These are phyloP conservation scores for Drosophila simulans DNA, from an alignment of 1,140 invertebrate species.

Conservation along the genomic window DNA sequence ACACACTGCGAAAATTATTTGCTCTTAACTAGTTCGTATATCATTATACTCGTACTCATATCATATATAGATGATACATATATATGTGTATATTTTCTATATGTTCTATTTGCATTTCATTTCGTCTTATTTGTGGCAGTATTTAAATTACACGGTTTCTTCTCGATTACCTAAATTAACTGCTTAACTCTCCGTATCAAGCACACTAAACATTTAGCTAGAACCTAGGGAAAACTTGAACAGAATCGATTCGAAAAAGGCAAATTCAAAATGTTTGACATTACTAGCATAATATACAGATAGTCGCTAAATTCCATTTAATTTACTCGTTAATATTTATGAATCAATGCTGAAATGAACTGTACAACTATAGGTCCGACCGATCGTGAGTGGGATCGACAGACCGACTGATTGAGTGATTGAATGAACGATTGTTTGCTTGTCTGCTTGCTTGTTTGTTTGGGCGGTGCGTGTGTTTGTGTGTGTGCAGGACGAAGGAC, in stretches of 20 bases:
- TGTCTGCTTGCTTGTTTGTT: constrained; percentile 25
- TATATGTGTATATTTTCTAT: constrained; percentile 41
- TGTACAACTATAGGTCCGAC: constrained; percentile 59
- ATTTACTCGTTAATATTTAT: constrained; percentile 42
- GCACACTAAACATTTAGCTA: constrained; percentile 75
- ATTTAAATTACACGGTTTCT: constrained; percentile 75
- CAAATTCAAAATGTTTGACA: constrained; percentile 80
- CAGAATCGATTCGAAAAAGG: constrained; percentile 60
- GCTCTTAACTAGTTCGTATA: constrained; percentile 53
- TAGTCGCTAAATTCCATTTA: constrained; percentile 48
- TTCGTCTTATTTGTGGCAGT: constrained; percentile 80
- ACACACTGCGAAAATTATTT: constrained; percentile 49
- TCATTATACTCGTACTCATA: constrained; percentile 44
- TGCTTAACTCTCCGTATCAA: constrained; percentile 42
- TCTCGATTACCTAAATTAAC: constrained; percentile 34
- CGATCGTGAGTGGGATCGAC: constrained; percentile 5
- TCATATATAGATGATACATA: constrained; percentile 38
- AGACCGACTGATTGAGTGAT: constrained; percentile 57
- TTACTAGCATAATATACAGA: constrained; percentile 69
- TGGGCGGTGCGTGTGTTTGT: constrained; percentile 31
- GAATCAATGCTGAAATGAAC: constrained; percentile 71
- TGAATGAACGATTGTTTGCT: constrained; percentile 62
- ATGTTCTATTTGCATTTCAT: constrained; percentile 57
- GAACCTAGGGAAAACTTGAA: constrained; percentile 43
- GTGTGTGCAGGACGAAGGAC: constrained; percentile 10